phyloP scores from a whole-genome alignment of 2,113 vertebrate species.

The Hydrochoerus hydrochaeris region DNA sequence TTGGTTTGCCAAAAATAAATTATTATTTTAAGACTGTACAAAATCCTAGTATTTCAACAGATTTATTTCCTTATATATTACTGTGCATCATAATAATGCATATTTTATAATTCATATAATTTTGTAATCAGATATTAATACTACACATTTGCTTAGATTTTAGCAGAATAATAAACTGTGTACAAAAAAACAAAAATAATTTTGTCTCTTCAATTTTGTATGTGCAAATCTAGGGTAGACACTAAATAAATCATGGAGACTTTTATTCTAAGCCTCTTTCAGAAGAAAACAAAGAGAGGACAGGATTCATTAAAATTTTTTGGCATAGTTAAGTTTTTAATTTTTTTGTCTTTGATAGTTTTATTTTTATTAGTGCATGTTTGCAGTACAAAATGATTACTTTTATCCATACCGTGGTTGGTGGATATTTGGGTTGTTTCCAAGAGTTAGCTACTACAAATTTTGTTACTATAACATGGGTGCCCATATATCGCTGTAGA shows the following conservation, averaged over 20 bases:
- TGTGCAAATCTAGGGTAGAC: neutral
- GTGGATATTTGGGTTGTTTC: no score
- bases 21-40: neutral
- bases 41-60: neutral
- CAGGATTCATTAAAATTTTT: neutral
- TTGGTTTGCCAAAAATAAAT: neutral
- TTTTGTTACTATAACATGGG: no score
- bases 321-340: neutral
- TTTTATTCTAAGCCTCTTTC: neutral
- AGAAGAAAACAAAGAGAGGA: neutral
- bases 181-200: neutral
- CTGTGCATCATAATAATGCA: neutral
- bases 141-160: neutral
- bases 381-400: neutral
- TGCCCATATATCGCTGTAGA: no score
- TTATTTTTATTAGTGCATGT: neutral
- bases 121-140: neutral
- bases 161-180: neutral
- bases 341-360: neutral
- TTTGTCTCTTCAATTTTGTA: neutral
- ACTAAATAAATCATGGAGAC: neutral
- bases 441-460: no score
- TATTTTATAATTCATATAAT: neutral
- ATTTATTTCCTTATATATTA: neutral
- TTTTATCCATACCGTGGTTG: no score